Percentiles rank a stretch among this genome's conserved stretches.
phyloP scores from a whole-genome alignment of 2,797 vertebrate genomes.

The Clarias laeviceps region DNA sequence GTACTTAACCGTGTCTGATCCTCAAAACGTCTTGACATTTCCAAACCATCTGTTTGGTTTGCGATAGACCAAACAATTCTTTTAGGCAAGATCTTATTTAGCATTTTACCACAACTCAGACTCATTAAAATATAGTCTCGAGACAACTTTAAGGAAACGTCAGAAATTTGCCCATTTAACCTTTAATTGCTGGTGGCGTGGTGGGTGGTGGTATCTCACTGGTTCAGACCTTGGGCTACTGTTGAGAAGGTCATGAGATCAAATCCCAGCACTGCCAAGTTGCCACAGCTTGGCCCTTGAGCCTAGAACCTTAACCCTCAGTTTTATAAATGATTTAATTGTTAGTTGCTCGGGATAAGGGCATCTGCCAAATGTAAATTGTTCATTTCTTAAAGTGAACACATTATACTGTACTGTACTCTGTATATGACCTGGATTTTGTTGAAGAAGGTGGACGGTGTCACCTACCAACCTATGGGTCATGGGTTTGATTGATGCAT shows the following conservation, averaged over 20 bases:
- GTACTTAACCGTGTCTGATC: neutral
- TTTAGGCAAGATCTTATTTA: neutral
- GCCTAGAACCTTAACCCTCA: neutral
- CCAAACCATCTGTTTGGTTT: neutral
- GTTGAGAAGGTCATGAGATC: neutral
- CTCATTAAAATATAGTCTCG: neutral
- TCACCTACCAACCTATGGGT: neutral
- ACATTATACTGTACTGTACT: neutral
- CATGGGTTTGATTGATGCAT: neutral
- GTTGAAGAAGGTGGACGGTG: neutral
- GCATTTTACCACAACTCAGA: too few relatives aligned
- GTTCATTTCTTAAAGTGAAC: neutral
- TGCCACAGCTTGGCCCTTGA: neutral
- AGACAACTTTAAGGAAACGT: neutral
- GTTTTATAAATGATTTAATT: neutral
- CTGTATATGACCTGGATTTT: neutral
- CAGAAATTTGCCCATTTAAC: neutral
- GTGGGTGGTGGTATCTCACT: neutral
- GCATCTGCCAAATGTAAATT: neutral
- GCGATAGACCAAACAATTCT: neutral
- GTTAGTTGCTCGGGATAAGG: neutral
- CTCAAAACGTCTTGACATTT: slow-evolving; percentile 4
- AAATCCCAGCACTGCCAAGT: neutral
- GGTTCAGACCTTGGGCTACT: neutral
- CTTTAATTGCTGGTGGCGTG: neutral